A percentile compares a stretch with the other conserved stretches of the same genome.
These are phyloP conservation scores for Tenualosa thibaudeaui DNA, from an alignment of 2,797 vertebrate genomes.

Conservation along the genomic window DNA sequence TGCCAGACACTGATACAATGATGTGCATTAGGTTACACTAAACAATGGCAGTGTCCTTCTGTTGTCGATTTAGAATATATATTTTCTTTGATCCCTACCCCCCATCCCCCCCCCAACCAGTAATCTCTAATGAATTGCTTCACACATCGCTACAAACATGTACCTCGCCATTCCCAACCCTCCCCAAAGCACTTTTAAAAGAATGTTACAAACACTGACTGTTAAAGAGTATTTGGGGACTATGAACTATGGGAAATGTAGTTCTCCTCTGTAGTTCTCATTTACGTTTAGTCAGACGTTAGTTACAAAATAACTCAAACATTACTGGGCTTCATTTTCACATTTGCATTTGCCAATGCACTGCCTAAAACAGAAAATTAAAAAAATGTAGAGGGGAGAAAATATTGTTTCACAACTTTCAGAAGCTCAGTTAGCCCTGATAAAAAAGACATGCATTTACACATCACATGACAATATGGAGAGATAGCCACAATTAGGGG, in stretches of 20 bases:
- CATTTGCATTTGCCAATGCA: neutral
- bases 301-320: neutral
- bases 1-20: neutral
- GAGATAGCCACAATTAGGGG: neutral
- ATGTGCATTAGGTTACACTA: conserved; percentile 15
- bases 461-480: neutral
- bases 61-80: conserved; percentile 12
- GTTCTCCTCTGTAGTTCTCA: neutral
- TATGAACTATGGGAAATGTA: conserved; percentile 11
- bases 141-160: neutral
- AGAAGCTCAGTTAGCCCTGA: neutral
- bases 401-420: neutral
- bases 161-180: neutral
- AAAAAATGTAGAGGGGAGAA: neutral
- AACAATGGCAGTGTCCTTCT: neutral
- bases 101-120: neutral
- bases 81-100: neutral
- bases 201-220: neutral
- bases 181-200: neutral
- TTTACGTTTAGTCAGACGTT: neutral
- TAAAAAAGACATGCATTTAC: conserved; percentile 17
- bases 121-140: neutral
- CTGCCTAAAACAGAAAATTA: neutral
- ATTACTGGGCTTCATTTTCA: neutral
- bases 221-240: neutral